Percentiles rank a stretch among this genome's conserved stretches.
phyloP scores from a whole-genome alignment of 2,888 invertebrate genomes.

The Chouioia cunea region DNA sequence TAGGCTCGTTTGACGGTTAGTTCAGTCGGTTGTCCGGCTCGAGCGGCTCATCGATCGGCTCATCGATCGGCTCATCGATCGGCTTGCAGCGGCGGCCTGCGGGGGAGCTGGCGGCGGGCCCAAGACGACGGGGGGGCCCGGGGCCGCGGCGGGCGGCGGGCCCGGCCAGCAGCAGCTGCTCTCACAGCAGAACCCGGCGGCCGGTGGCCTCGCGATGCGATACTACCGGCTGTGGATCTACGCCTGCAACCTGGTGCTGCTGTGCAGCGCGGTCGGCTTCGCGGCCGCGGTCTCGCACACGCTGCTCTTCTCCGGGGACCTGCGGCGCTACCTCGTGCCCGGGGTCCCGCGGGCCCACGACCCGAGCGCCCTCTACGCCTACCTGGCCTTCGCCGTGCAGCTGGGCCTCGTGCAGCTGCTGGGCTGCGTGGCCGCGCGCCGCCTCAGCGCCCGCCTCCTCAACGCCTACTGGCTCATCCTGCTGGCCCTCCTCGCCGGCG shows the following conservation, averaged over 20 bases:
- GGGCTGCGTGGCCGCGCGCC: slow-evolving; percentile 85
- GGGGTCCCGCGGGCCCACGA: slow-evolving; percentile 80
- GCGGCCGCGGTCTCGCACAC: slow-evolving; percentile 82
- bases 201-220: slow-evolving; percentile 75
- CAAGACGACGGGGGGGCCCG: slow-evolving; percentile 63
- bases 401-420: slow-evolving; percentile 78
- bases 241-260: slow-evolving; percentile 89
- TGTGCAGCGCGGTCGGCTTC: slow-evolving; percentile 86
- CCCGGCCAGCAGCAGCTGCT: slow-evolving; percentile 59
- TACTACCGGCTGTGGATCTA: slow-evolving; percentile 94
- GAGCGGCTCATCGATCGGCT: too few species aligned
- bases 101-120: slow-evolving; percentile 52
- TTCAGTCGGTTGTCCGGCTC: too few species aligned
- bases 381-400: slow-evolving; percentile 84
- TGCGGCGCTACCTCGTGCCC: slow-evolving; percentile 79
- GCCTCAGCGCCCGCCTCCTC: slow-evolving; percentile 83
- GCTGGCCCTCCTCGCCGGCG: slow-evolving; percentile 83
- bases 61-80: too few species aligned
- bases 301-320: slow-evolving; percentile 75
- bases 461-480: slow-evolving; percentile 88
- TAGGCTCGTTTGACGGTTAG: too few species aligned
- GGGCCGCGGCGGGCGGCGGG: slow-evolving; percentile 71
- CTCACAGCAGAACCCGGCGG: slow-evolving; percentile 14
- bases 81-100: slow-evolving; percentile 43
- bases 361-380: slow-evolving; percentile 87